A percentile compares a stretch with the other conserved stretches of the same genome.
phyloP scores from a whole-genome alignment of 1,140 invertebrate genomes.

The Micrasema minimum region DNA sequence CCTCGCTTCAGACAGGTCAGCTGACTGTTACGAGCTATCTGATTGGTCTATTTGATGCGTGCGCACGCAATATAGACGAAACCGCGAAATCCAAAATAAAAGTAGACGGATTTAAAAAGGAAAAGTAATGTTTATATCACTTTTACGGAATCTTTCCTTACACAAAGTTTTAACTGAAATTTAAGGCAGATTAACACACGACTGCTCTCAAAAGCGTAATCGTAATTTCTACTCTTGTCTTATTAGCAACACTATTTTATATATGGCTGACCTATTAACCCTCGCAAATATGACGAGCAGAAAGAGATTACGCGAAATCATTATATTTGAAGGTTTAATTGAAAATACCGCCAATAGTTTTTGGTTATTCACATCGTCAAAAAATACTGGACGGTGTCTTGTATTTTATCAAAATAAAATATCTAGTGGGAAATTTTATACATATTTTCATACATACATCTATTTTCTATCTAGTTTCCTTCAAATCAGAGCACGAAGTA shows the following conservation, averaged over 20 bases:
- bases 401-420: no score
- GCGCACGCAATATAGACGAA: slow-evolving; percentile 16
- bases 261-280: slow-evolving; percentile 46
- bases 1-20: slow-evolving; percentile 46
- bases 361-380: no score
- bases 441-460: no score
- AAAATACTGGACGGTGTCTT: no score
- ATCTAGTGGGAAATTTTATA: no score
- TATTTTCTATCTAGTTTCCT: no score
- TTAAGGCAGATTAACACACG: slow-evolving; percentile 6
- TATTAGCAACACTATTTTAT: slow-evolving; percentile 33
- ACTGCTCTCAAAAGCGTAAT: slow-evolving; percentile 1
- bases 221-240: slow-evolving; percentile 8
- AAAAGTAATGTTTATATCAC: no score
- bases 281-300: slow-evolving; percentile 14
- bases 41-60: slow-evolving; percentile 17
- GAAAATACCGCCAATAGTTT: no score
- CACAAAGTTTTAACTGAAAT: neutral
- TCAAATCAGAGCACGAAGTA: no score
- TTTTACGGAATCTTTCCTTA: neutral
- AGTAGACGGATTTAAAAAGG: slow-evolving; percentile 6
- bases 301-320: slow-evolving; percentile 9
- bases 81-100: slow-evolving; percentile 29
- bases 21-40: slow-evolving; percentile 53
- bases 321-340: no score